Conservation (phyloP, 2,888 invertebrate species). For the Agrochola macilenta region DNA sequence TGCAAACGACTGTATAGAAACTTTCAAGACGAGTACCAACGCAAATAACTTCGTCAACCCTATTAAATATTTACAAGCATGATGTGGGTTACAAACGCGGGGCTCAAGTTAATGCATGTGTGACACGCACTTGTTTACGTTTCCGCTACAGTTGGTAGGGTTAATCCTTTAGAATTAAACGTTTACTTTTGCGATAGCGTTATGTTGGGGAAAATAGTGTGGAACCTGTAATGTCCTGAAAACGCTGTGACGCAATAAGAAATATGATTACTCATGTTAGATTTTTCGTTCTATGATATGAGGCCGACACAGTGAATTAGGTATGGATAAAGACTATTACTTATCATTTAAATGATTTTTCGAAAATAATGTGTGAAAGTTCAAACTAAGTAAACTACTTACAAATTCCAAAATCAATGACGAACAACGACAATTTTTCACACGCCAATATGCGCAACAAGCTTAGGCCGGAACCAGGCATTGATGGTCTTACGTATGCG, state of each 20-base stretch:
- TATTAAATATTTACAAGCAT: conserved; percentile 53
- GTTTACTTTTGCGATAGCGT: conserved; percentile 41
- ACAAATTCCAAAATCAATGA: too few species aligned
- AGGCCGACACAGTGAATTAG: too few species aligned
- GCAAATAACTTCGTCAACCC: conserved; percentile 53
- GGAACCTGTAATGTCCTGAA: not conserved
- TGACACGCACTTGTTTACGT: conserved; percentile 57
- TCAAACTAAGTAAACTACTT: too few species aligned
- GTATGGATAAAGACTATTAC: too few species aligned
- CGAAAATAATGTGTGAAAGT: too few species aligned
- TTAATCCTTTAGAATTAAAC: conserved; percentile 51
- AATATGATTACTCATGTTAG: not conserved
- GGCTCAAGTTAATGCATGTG: conserved; percentile 53
- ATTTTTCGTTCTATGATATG: too few species aligned
- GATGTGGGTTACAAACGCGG: conserved; percentile 35
- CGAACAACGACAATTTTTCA: too few species aligned
- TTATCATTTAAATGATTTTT: too few species aligned
- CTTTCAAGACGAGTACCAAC: conserved; percentile 21
- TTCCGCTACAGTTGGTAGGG: conserved; percentile 27
- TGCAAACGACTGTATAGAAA: conserved; percentile 39
- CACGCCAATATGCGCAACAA: too few species aligned
- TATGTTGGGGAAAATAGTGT: not conserved
- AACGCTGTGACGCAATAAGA: not conserved
- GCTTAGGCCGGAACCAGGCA: too few species aligned
- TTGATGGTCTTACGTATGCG: too few species aligned